Percentiles rank a stretch among this genome's conserved stretches.
These are phyloP conservation scores for Pentamera pediparva DNA, from an alignment of 53 echinoderm and acorn worm genomes.

Conservation along the genomic window DNA sequence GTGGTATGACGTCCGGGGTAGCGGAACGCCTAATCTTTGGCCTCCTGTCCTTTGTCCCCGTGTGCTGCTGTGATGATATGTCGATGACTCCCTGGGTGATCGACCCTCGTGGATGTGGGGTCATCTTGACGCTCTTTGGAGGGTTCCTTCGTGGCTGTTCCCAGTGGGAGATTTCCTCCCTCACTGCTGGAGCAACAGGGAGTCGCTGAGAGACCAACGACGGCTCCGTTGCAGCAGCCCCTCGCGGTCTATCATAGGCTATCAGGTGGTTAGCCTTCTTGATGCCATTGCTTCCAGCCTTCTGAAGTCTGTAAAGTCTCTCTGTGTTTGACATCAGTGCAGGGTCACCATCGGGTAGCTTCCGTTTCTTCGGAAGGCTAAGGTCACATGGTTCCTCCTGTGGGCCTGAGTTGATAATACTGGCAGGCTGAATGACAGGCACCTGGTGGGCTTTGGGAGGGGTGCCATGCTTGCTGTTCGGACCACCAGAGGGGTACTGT, in stretches of 20 bases:
- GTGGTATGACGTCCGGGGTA: constrained; percentile 26
- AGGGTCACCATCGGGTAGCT: too few species aligned
- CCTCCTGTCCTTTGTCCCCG: constrained; percentile 24
- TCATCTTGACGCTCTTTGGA: constrained; percentile 66
- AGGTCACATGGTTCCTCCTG: constrained; percentile 97
- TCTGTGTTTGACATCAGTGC: not conserved
- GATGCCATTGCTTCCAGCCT: too few species aligned
- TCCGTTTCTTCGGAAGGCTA: constrained; percentile 79
- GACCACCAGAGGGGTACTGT: not conserved
- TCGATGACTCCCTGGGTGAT: constrained; percentile 97
- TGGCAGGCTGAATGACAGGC: constrained; percentile 26
- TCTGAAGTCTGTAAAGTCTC: too few species aligned
- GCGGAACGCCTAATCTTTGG: constrained; percentile 33
- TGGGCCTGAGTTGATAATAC: not conserved
- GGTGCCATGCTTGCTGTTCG: not conserved
- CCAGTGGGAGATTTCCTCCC: not conserved
- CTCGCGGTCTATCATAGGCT: not conserved
- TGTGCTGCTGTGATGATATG: constrained; percentile 21
- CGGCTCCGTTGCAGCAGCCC: not conserved
- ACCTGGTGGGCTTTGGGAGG: constrained; percentile 8
- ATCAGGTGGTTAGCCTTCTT: too few species aligned
- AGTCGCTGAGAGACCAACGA: not conserved
- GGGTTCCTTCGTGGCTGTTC: not conserved
- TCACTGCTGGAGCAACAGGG: not conserved
- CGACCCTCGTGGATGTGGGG: constrained; percentile 83